Base-by-base conservation (phyloP, 2,113 vertebrate genomes). In the Rynchops niger region DNA sequence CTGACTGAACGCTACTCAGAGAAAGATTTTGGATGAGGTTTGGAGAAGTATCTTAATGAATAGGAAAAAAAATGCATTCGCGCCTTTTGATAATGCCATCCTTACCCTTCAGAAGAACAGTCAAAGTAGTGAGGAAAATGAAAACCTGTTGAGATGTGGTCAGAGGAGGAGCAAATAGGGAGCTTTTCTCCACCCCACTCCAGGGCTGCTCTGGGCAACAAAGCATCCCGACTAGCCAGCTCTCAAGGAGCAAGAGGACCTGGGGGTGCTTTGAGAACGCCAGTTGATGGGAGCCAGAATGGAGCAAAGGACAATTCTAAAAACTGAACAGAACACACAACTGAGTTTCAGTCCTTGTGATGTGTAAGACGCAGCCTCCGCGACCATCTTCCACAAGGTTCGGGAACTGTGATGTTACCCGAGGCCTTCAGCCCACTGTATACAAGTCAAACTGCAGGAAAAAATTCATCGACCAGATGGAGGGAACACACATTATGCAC, bases 351-450 rank as follows among this genome's bases (percentile, higher is more conserved):
- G 40, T 12, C 65, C 36, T 22, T 36, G 45, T 32, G 52, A n/a
- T 7, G 43, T 19, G 15, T 6, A 58, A 65, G 14, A 58, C 15
- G 3, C 0, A n/a, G 38, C 8, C 53, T 32, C 40, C 0, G 0
- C 9, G 11, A 52, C 29, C 50, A 58, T 5, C 40, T 50, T 55
- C 45, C 7, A 43, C 19, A 38, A n/a, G 19, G n/a, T 30, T 45
- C 4, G 8, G 15, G 49, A n/a, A 50, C 25, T 36, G 12, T 27
- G 43, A 42, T 9, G 30, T 27, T 36, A 58, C 34, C 19, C 27
- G 27, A 29, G 50, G 14, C 85, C 32, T 42, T 70, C 43, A 27
- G 45, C 17, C 5, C 45, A 34, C n/a, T 23, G 50, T 25, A 11
- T 16, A 15, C 5, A 74, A 59, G 42, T 17, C 32, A 63, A 65